Percentiles rank a stretch among this genome's conserved stretches.
Conservation (phyloP, 2,797 vertebrate genomes). For the Acipenser oxyrinchus region DNA sequence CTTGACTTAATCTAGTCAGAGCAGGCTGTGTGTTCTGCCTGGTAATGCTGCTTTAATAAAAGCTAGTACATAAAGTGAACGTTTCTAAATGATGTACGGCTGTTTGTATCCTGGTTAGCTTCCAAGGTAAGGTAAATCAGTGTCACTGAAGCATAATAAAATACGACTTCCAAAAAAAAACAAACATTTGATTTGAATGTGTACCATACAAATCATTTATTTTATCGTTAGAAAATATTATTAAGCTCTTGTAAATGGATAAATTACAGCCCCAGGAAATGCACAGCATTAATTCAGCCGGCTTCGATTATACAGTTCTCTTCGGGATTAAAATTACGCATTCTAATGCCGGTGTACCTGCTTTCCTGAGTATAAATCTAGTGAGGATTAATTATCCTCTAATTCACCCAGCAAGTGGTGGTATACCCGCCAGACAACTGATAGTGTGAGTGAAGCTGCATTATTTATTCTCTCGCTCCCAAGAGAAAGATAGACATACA, state of each 20-base stretch:
- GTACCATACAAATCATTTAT: not conserved
- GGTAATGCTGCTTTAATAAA: too few relatives aligned
- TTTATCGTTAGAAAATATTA: not conserved
- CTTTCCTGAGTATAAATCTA: slow-evolving; percentile 12
- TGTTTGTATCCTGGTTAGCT: too few relatives aligned
- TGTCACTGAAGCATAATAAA: too few relatives aligned
- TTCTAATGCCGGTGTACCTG: slow-evolving; percentile 3
- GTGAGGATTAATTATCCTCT: slow-evolving; percentile 32
- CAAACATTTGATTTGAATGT: not conserved
- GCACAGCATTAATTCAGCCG: not conserved
- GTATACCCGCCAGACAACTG: slow-evolving; percentile 20
- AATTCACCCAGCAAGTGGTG: slow-evolving; percentile 24
- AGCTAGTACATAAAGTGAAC: too few relatives aligned
- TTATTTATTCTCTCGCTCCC: slow-evolving; percentile 22
- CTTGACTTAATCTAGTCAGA: too few relatives aligned
- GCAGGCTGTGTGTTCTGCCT: too few relatives aligned
- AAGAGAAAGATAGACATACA: not conserved
- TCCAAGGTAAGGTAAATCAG: too few relatives aligned
- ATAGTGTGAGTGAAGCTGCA: slow-evolving; percentile 23
- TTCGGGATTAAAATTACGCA: not conserved
- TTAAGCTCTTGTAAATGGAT: not conserved
- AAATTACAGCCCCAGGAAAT: not conserved
- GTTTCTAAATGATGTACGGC: too few relatives aligned
- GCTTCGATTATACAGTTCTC: not conserved
- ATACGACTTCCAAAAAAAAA: not conserved